These are phyloP conservation scores for Cyclura pinguis DNA, from an alignment of 2,797 vertebrate genomes.

Conservation along the genomic window DNA sequence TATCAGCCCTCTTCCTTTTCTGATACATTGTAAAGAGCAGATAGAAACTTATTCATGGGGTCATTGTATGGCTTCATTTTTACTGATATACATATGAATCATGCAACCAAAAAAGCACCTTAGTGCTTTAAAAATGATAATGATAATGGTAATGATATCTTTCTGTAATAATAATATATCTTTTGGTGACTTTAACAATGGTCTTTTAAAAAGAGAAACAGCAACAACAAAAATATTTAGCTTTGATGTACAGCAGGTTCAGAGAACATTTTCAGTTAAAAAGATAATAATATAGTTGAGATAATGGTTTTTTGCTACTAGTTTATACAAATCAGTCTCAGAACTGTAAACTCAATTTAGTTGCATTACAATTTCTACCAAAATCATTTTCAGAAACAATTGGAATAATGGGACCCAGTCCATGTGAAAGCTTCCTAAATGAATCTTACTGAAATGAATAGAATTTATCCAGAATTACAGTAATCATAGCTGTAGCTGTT, in stretches of 20 bases:
- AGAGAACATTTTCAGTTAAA: conserved; percentile 29
- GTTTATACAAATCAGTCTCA: conserved; percentile 4
- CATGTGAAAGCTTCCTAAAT: neutral
- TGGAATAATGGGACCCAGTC: conserved; percentile 33
- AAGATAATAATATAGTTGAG: conserved; percentile 29
- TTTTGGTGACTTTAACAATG: conserved; percentile 47
- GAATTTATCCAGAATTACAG: neutral
- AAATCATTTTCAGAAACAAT: neutral
- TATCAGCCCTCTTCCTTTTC: conserved; percentile 65
- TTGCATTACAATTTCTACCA: neutral
- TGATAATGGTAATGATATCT: neutral
- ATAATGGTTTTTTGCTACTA: conserved; percentile 27
- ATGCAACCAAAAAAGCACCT: conserved; percentile 56
- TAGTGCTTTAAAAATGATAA: conserved; percentile 46
- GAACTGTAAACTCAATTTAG: conserved; percentile 9
- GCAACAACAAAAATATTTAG: neutral
- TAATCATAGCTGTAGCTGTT: neutral
- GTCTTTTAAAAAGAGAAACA: conserved; percentile 37
- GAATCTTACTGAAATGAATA: neutral
- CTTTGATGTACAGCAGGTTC: conserved; percentile 12
- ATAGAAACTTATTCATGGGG: conserved; percentile 51
- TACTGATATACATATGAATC: conserved; percentile 27
- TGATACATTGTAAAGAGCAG: conserved; percentile 49
- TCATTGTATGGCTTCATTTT: conserved; percentile 60
- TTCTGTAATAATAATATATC: conserved; percentile 12